These are phyloP conservation scores for Pseudolaguvia tuberculata DNA, from an alignment of 2,113 vertebrate species.

Conservation along the genomic window DNA sequence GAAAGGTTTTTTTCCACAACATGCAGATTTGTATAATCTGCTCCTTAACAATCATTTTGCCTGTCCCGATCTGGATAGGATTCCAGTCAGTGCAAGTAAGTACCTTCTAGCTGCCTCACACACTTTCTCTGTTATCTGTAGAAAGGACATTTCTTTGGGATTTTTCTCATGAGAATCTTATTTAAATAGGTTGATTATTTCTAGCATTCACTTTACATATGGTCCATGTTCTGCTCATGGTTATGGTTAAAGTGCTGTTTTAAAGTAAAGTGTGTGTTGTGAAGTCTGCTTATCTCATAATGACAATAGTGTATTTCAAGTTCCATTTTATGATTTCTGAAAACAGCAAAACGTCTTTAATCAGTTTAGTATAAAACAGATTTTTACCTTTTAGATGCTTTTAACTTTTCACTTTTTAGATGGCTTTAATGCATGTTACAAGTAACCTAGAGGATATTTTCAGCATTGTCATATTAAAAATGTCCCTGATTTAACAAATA, in stretches of 20 bases:
- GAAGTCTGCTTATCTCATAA: constrained; percentile 19
- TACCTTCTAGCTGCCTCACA: not conserved
- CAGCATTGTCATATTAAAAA: not conserved
- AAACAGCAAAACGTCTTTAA: not conserved
- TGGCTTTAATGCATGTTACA: not conserved
- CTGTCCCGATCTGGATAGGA: constrained; percentile 1
- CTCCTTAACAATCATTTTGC: not conserved
- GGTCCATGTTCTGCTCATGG: not conserved
- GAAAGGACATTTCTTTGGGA: not conserved
- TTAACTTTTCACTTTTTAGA: not conserved
- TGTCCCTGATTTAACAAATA: not conserved
- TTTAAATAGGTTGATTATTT: not conserved
- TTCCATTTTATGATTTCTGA: constrained; percentile 17
- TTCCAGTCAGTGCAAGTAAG: not conserved
- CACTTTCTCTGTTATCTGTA: not conserved
- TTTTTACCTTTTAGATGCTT: not conserved
- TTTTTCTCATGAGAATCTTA: not conserved
- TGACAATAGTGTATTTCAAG: not conserved
- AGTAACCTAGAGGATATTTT: not conserved
- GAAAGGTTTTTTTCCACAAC: not conserved
- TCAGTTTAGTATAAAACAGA: too few relatives aligned
- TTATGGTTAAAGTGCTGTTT: not conserved
- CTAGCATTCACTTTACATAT: not conserved
- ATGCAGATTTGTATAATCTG: not conserved
- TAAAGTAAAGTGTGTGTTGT: constrained; percentile 27